Evolutionary conservation across 2,888 invertebrate genomes (phyloP).

Genomic region (Nymphalis c-album): DNA sequence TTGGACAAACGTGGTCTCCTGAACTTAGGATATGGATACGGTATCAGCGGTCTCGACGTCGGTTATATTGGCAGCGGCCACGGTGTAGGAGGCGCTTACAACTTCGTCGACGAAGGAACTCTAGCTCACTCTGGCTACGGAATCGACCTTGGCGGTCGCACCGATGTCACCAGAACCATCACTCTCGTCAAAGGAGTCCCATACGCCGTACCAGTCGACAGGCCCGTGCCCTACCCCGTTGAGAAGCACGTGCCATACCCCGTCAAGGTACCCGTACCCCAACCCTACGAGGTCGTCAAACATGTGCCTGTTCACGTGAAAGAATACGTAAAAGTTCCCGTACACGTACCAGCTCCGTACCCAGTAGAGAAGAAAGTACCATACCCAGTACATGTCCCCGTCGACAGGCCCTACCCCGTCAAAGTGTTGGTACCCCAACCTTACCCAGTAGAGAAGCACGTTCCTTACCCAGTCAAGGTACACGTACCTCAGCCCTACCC

Average conservation of each 20-base stretch:
- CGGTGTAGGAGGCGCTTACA: constrained; percentile 79
- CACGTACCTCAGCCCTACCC: constrained; percentile 89
- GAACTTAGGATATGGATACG: constrained; percentile 90
- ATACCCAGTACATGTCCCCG: constrained; percentile 85
- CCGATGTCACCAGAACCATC: constrained; percentile 83
- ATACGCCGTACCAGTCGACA: constrained; percentile 84
- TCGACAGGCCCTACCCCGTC: constrained; percentile 89
- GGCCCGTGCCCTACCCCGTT: constrained; percentile 83
- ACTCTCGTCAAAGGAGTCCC: constrained; percentile 85
- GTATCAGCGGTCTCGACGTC: constrained; percentile 86
- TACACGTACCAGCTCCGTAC: constrained; percentile 88
- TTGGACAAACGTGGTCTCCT: constrained; percentile 91
- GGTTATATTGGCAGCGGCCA: constrained; percentile 86
- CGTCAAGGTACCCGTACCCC: constrained; percentile 85
- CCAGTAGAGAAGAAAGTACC: constrained; percentile 90
- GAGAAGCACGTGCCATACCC: constrained; percentile 85
- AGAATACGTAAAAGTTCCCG: constrained; percentile 89
- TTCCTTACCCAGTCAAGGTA: constrained; percentile 88
- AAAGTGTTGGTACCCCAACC: constrained; percentile 90
- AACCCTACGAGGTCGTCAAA: constrained; percentile 87
- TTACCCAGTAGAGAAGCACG: constrained; percentile 89
- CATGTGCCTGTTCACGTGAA: constrained; percentile 87
- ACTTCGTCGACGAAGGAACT: constrained; percentile 60
- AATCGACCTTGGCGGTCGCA: constrained; percentile 59
- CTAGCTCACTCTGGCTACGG: constrained; percentile 47